Evolutionary conservation across 2,797 vertebrate species (phyloP), one percentile per base, ranked within the genome.

Genomic region (Poecilia picta): DNA sequence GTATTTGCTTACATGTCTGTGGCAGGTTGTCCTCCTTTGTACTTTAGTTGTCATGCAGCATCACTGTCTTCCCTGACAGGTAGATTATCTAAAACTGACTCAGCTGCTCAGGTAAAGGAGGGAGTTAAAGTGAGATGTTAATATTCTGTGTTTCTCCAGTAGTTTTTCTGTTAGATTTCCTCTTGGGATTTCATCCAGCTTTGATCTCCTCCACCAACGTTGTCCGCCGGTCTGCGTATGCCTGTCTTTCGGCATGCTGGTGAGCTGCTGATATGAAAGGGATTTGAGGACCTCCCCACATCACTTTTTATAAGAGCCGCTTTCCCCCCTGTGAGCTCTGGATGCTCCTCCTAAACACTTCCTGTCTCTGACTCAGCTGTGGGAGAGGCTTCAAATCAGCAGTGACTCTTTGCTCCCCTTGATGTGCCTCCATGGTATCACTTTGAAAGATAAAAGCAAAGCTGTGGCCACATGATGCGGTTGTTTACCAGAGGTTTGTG

Each of bases 371-470:
- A 85, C 88, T 92, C 75, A 72, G 87, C 81, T 82, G 77, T 85
- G 84, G 82, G 51, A 80, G 78, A 86, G 85, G 87, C 84, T 88
- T 87, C 82, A 90, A 88, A 89, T 89, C 84, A 76, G 76, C 78
- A 77, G 64, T 85, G 84, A 85, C 89, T 83, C 84, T 89, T 84
- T 72, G 83, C 76, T 88, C 76, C 81, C 74, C 83, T 87, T 89
- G 83, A 91, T 91, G 85, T 89, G 77, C 75, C 77, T 88, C 84
- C 72, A 79, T 64, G 72, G 78, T 55, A 59, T 84, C 31, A n/a
- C 87, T 92, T 89, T 92, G 87, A 90, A 90, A 86, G 90, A 91
- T 83, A 80, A 91, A 90, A 90, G 76, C 33, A 72, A 77, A 72
- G 79, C 79, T 10, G 1, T 46, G 79, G 79, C 72, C 85, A 47